Conservation (phyloP, 2,888 invertebrate species). For the Apodemia zela region DNA sequence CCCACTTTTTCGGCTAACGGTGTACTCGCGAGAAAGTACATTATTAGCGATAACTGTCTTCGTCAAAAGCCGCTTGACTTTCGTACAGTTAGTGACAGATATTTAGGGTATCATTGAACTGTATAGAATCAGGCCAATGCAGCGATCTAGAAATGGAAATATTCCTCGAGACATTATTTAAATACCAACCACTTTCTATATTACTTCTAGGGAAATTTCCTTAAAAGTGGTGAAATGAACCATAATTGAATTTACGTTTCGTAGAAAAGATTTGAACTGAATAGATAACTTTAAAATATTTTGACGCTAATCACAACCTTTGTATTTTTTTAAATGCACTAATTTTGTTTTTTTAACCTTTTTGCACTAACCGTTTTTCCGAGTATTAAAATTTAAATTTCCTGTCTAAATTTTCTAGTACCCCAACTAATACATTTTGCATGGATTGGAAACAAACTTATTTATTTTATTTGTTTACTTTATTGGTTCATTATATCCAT, state of each 20-base stretch:
- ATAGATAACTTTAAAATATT: no score
- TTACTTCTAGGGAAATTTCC: neutral
- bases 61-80: conserved; percentile 43
- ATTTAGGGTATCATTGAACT: conserved; percentile 12
- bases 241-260: neutral
- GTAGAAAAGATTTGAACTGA: neutral
- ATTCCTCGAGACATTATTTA: neutral
- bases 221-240: neutral
- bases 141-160: neutral
- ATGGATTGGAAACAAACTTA: no score
- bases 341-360: no score
- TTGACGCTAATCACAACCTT: no score
- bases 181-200: neutral
- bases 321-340: no score
- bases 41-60: conserved; percentile 72
- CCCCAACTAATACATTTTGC: neutral
- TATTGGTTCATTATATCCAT: neutral
- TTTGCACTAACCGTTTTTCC: no score
- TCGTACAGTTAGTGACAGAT: conserved; percentile 17
- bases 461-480: neutral
- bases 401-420: neutral
- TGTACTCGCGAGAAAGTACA: conserved; percentile 57
- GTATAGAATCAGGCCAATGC: neutral
- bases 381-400: neutral
- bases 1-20: conserved; percentile 73